phyloP scores from a whole-genome alignment of 2,888 invertebrate genomes.

The Tetragonisca angustula region DNA sequence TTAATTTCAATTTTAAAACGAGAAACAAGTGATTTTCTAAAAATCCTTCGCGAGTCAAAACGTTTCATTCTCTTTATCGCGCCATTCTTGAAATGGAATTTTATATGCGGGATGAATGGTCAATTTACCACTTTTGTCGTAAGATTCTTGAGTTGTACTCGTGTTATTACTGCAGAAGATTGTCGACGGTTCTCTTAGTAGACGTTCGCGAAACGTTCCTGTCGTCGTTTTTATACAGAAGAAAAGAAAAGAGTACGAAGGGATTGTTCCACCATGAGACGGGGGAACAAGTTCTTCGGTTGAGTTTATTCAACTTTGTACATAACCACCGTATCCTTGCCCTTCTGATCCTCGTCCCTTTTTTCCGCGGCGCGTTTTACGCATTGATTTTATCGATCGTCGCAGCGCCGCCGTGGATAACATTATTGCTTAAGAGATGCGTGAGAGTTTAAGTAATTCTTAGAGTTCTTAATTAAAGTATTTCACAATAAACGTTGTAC shows the following conservation, averaged over 20 bases:
- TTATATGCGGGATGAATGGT: not conserved
- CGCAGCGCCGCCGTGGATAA: constrained; percentile 43
- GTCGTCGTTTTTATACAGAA: constrained; percentile 17
- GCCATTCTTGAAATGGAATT: constrained; percentile 4
- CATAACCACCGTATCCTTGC: constrained; percentile 66
- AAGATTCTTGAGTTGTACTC: not conserved
- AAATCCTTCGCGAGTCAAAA: not conserved
- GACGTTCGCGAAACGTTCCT: constrained; percentile 48
- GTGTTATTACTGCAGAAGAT: not conserved
- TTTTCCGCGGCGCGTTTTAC: constrained; percentile 28
- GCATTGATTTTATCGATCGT: constrained; percentile 12
- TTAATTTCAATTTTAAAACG: not conserved
- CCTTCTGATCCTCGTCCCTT: constrained; percentile 44
- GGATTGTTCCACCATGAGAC: not conserved
- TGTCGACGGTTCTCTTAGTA: not conserved
- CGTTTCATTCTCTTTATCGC: not conserved
- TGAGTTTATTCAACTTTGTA: constrained; percentile 62
- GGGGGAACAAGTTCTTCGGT: constrained; percentile 39
- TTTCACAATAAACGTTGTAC: constrained; percentile 71
- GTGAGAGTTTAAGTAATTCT: constrained; percentile 63
- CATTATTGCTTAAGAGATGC: constrained; percentile 64
- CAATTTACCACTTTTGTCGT: too few relatives aligned
- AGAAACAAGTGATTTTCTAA: not conserved
- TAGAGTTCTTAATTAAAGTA: constrained; percentile 65
- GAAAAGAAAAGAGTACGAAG: constrained; percentile 10